These are phyloP conservation scores for Glaucopsyche alexis DNA, from an alignment of 2,888 invertebrate species.

Conservation along the genomic window DNA sequence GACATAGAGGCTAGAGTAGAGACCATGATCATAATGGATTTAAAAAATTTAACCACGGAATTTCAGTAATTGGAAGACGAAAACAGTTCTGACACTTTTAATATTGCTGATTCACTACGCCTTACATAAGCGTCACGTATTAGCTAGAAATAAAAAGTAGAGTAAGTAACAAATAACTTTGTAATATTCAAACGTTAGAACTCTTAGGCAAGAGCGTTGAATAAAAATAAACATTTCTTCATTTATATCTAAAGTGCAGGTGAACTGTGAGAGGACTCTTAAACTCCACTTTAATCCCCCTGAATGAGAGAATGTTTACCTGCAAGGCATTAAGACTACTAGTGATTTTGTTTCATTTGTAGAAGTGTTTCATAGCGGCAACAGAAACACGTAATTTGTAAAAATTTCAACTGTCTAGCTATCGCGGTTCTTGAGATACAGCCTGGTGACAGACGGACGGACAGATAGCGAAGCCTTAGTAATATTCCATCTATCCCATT, in stretches of 20 bases:
- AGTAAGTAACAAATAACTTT: neutral
- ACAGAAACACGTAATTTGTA: too few relatives aligned
- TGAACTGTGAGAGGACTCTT: neutral
- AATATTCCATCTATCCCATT: too few relatives aligned
- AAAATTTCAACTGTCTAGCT: too few relatives aligned
- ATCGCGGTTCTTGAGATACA: too few relatives aligned
- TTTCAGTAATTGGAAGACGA: neutral
- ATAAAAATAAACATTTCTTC: neutral
- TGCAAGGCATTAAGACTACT: too few relatives aligned
- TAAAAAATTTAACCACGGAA: neutral
- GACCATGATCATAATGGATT: neutral
- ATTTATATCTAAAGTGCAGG: neutral
- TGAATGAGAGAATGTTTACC: too few relatives aligned
- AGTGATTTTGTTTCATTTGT: too few relatives aligned
- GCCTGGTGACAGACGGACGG: too few relatives aligned
- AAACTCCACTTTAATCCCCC: neutral
- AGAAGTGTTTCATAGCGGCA: too few relatives aligned
- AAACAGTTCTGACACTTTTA: neutral
- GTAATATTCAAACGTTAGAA: neutral
- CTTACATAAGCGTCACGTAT: neutral
- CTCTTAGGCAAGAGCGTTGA: neutral
- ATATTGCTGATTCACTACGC: neutral
- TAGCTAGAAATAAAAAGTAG: neutral
- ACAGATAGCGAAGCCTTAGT: too few relatives aligned
- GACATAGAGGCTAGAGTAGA: too few relatives aligned